Percentiles rank a stretch among this genome's conserved stretches.
These are phyloP conservation scores for Dendroctonus valens DNA, from an alignment of 1,140 invertebrate species.

Conservation along the genomic window DNA sequence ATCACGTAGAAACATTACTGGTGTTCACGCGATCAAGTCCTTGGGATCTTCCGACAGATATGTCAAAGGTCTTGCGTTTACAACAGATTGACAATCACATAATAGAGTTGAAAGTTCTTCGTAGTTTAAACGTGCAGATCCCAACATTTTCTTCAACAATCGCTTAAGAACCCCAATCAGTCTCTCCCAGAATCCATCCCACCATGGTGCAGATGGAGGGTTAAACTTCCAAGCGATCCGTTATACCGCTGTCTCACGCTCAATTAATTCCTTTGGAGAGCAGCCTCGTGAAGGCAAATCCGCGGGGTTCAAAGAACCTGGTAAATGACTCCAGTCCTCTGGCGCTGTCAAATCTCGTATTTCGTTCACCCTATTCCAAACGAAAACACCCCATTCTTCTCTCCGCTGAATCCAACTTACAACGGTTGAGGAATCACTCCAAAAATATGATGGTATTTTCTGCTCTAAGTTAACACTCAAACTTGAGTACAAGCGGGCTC, in stretches of 20 bases:
- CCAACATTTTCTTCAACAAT: conserved; percentile 12
- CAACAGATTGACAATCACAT: conserved; percentile 33
- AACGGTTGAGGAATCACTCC: conserved; percentile 32
- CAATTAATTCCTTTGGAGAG: conserved; percentile 31
- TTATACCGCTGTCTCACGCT: conserved; percentile 1
- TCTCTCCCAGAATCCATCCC: conserved; percentile 51
- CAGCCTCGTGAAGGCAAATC: conserved; percentile 42
- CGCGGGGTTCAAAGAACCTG: conserved; percentile 48
- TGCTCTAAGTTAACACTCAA: background rate
- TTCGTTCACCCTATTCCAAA: conserved; percentile 44
- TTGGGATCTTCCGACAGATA: conserved; percentile 43
- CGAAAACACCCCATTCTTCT: conserved; percentile 38
- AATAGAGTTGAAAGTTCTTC: conserved; percentile 43
- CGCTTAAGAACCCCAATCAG: conserved; percentile 38
- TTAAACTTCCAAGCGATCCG: conserved; percentile 34
- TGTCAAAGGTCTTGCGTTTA: conserved; percentile 48
- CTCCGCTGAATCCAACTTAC: conserved; percentile 39
- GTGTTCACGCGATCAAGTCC: conserved; percentile 22
- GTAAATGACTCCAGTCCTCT: conserved; percentile 47
- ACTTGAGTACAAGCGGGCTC: conserved; percentile 8
- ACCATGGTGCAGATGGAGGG: conserved; percentile 47
- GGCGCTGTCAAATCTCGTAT: conserved; percentile 40
- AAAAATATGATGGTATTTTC: background rate
- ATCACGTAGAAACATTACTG: conserved; percentile 31
- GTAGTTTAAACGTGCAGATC: conserved; percentile 28